phyloP scores from a whole-genome alignment of 2,797 vertebrate genomes.

The Okamejei kenojei region DNA sequence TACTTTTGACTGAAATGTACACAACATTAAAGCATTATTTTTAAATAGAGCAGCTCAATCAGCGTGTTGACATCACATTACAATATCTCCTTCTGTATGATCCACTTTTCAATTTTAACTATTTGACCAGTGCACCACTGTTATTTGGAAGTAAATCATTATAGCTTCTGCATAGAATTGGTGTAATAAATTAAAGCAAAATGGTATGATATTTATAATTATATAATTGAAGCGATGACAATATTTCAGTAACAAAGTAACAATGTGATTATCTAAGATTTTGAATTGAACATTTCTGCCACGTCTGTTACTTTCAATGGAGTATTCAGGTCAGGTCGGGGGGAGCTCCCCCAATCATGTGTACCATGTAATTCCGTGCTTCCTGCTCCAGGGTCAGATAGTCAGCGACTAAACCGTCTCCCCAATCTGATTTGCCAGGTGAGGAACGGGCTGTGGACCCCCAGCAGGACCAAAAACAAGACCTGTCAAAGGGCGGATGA shows the following conservation, averaged over 20 bases:
- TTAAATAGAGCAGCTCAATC: neutral
- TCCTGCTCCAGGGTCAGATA: too few relatives aligned
- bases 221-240: neutral
- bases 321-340: too few relatives aligned
- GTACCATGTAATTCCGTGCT: too few relatives aligned
- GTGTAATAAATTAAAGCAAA: neutral
- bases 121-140: neutral
- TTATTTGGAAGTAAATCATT: neutral
- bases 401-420: too few relatives aligned
- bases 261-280: neutral
- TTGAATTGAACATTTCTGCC: neutral
- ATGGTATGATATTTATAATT: neutral
- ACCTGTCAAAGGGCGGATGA: too few relatives aligned
- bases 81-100: neutral
- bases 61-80: neutral
- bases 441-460: too few relatives aligned
- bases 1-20: neutral
- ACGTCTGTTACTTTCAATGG: neutral
- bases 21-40: neutral
- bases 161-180: neutral
- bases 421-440: too few relatives aligned
- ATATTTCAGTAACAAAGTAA: neutral
- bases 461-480: too few relatives aligned
- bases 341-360: too few relatives aligned
- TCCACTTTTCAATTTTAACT: constrained; percentile 19